Percentiles rank a stretch among this genome's conserved stretches.
Conservation (phyloP, 2,797 vertebrate genomes). For the Discoglossus pictus region DNA sequence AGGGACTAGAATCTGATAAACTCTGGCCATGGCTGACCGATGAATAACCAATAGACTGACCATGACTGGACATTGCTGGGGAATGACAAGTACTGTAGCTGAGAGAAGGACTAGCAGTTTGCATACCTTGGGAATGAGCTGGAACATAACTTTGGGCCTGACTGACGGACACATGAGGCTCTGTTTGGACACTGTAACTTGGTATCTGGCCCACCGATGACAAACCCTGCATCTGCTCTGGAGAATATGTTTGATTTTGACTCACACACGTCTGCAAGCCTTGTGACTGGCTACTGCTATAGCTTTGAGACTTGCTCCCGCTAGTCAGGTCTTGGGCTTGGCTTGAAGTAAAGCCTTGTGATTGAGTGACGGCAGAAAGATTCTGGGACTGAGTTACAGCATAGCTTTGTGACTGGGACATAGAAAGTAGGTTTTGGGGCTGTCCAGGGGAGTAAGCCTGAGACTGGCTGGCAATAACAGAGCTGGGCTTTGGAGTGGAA, state of each 20-base stretch:
- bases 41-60: slow-evolving; percentile 69
- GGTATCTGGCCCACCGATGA: slow-evolving; percentile 54
- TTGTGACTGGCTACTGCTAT: slow-evolving; percentile 54
- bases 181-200: slow-evolving; percentile 66
- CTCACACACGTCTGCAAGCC: slow-evolving; percentile 61
- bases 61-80: slow-evolving; percentile 84
- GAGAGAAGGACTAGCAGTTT: slow-evolving; percentile 86
- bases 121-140: slow-evolving; percentile 67
- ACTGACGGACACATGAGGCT: slow-evolving; percentile 55
- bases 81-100: slow-evolving; percentile 90
- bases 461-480: slow-evolving; percentile 75
- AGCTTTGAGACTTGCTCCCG: slow-evolving; percentile 69
- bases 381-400: slow-evolving; percentile 70
- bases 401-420: slow-evolving; percentile 55
- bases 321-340: slow-evolving; percentile 86
- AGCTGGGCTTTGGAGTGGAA: slow-evolving; percentile 83
- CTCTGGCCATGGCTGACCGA: slow-evolving; percentile 55
- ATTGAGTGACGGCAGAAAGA: slow-evolving; percentile 67
- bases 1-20: slow-evolving; percentile 82
- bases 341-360: slow-evolving; percentile 82
- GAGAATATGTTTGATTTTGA: slow-evolving; percentile 67
- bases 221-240: slow-evolving; percentile 68
- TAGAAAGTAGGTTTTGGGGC: slow-evolving; percentile 58
- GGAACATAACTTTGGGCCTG: slow-evolving; percentile 59
- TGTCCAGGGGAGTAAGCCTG: slow-evolving; percentile 69